These are phyloP conservation scores for Poecile atricapillus DNA, from an alignment of 2,113 vertebrate species.

Conservation along the genomic window DNA sequence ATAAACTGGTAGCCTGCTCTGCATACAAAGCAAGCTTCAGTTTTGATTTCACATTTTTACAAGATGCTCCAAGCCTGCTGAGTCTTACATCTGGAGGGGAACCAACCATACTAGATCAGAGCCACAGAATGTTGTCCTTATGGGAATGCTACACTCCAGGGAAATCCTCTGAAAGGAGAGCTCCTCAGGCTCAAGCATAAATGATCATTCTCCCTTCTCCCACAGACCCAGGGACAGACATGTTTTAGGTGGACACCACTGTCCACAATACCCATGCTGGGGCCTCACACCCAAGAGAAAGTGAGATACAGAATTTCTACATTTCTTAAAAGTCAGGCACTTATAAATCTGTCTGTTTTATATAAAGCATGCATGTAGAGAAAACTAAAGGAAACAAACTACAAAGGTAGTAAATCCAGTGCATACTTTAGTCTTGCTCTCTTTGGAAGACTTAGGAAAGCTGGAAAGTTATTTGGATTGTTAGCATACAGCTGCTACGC, in stretches of 20 bases:
- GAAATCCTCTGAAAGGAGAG: not conserved
- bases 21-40: not conserved
- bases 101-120: accelerated
- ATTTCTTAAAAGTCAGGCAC: not conserved
- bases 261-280: not conserved
- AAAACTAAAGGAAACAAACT: not conserved
- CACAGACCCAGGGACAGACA: not conserved
- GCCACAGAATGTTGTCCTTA: not conserved
- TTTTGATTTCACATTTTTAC: not conserved
- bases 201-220: not conserved
- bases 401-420: not conserved
- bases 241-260: not conserved
- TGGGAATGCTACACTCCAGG: not conserved
- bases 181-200: not conserved
- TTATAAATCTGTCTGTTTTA: not conserved
- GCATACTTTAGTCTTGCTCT: not conserved
- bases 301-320: not conserved
- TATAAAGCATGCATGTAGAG: not conserved
- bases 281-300: not conserved
- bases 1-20: not conserved
- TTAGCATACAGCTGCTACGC: not conserved
- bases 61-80: not conserved
- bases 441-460: not conserved
- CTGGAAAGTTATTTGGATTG: not conserved
- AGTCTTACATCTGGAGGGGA: not conserved